Evolutionary conservation across 2,797 vertebrate genomes (phyloP), one percentile per base, ranked within the genome.

Genomic region (Coendou prehensilis): DNA sequence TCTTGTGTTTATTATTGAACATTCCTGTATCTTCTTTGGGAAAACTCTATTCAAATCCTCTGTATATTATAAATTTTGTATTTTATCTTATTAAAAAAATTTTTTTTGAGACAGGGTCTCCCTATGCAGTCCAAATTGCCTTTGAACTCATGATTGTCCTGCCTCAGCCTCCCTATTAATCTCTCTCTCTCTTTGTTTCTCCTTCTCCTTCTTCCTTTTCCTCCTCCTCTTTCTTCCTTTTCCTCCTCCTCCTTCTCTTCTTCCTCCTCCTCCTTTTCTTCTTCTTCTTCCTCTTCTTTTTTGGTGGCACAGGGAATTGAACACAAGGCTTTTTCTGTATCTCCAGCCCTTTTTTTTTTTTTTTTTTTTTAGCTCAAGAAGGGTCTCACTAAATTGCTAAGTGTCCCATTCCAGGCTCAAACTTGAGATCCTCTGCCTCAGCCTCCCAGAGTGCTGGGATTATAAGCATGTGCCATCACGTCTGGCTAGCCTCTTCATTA

Each of bases 11-110:
- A 30, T 91, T 92, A 63, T 30, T 69, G 73, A 57, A 15, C 33
- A 64, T 76, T 86, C 75, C 8, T 82, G 2, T 90, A 45, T 90
- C 20, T 94, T 91, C 83, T 96, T 83, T 78, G 41, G 71, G 52
- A 41, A 73, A 85, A 47, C 33, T 75, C 90, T 76, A 50, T 56
- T 86, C 41, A 67, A 79, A 88, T 86, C 57, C 8, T 93, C 85
- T 59, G 26, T 26, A 47, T 5, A 83, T 69, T 81, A 91, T 63
- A 22, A 92, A 91, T 78, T 50, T 76, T 71, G 23, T 28, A 6
- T 47, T 75, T 75, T 75, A 28, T 47, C 41, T 28, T 47, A 14
- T 6, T 73, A 23, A 71, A 56, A 56, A 69, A 30, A 33, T 37
- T 7, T 23, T 73, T 45, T 75, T 75, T 45, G 71, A 47, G 71